Base-by-base conservation (phyloP, 2,797 vertebrate genomes). In the Petrocephalus sullivani region DNA sequence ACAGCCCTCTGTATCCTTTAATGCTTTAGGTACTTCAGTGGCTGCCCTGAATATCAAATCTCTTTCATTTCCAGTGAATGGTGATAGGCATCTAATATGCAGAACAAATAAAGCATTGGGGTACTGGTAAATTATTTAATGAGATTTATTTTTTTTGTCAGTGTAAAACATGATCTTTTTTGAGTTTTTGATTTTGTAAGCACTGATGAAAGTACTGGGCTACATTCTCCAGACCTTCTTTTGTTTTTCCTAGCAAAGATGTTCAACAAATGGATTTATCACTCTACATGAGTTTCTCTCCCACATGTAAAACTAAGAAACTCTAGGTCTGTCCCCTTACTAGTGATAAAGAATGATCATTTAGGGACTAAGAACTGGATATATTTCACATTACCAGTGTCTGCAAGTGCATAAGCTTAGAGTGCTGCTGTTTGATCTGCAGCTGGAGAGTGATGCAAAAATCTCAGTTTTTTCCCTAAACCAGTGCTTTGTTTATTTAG, bases 341-440 rank as follows among this genome's bases (percentile, higher is more conserved):
- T 71, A 9, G 46, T 14, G 46, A 54, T 51, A 57, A 67, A 56
- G 54, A 85, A 88, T 83, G 82, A 88, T 88, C 41, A 85, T 37
- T 56, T 7, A 28, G 6, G 16, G 51, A 7, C 14, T 85, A 88
- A 87, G 53, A 78, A 88, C 60, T 71, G 60, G 58, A 67, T 28
- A 61, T 71, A 12, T 67, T 71, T 58, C 19, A 60, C n/a, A 5
- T 23, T 61, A 23, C 37, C 14, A 23, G 16, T 71, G 82, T 85
- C 41, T 71, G 19, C 3, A 51, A 54, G 28, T 4, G 33, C 23
- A 51, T 57, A 21, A 61, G 49, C 82, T 19, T 37, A 51, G 16
- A 16, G 16, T 58, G 28, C 19, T 86, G 49, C 51, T 3, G 7
- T 85, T 88, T 56, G 51, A 71, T 85, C 41, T 28, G 49, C 28